Evolutionary conservation across 2,888 invertebrate species (phyloP).

Genomic region (Salticus scenicus): DNA sequence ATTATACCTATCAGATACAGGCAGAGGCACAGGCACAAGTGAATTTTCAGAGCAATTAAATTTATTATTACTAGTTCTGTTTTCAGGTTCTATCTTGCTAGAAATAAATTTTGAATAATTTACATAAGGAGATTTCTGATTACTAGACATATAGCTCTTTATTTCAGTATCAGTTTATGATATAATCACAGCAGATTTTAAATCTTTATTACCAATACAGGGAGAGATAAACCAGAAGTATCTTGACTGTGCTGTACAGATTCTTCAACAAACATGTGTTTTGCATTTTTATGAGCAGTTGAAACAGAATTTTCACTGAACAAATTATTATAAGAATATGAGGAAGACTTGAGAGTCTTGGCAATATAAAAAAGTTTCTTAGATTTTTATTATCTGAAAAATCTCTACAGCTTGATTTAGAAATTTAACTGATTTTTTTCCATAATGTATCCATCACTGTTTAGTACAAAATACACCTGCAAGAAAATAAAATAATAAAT

Average conservation of each 20-base stretch:
- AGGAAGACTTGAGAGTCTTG: slow-evolving; percentile 32
- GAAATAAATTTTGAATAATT: slow-evolving; percentile 8
- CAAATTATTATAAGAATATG: slow-evolving; percentile 47
- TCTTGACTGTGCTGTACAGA: slow-evolving; percentile 23
- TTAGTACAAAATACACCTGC: too few relatives aligned
- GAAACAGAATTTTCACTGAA: slow-evolving; percentile 6
- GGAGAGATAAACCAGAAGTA: slow-evolving; percentile 51
- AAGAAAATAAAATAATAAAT: too few relatives aligned
- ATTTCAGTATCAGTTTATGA: neutral
- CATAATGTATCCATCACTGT: too few relatives aligned
- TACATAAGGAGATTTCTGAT: neutral
- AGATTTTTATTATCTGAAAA: too few relatives aligned
- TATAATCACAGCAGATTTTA: slow-evolving; percentile 8
- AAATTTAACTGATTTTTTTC: too few relatives aligned
- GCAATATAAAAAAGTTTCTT: neutral
- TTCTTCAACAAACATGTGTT: neutral
- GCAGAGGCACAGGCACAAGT: slow-evolving; percentile 1
- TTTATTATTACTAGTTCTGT: neutral
- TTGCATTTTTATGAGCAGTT: slow-evolving; percentile 1
- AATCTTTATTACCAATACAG: slow-evolving; percentile 39
- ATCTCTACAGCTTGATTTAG: too few relatives aligned
- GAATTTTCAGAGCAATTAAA: neutral
- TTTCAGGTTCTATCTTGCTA: neutral
- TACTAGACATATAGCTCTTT: neutral
- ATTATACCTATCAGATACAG: slow-evolving; percentile 19